Conservation (phyloP, 2,113 vertebrate species). For the Oryctolagus cuniculus region DNA sequence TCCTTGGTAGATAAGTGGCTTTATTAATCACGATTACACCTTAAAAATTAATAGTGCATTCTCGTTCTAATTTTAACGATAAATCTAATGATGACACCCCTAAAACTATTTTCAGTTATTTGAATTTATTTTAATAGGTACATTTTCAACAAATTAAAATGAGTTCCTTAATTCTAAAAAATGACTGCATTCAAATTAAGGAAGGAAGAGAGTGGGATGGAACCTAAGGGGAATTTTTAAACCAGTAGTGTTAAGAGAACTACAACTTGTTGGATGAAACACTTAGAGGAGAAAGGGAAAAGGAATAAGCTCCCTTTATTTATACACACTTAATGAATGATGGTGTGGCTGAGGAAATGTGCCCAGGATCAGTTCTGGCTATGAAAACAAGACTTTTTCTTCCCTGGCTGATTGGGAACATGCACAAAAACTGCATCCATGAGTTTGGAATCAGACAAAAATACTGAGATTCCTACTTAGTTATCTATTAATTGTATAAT, state of each 20-base stretch:
- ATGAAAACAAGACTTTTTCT: background rate
- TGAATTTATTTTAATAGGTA: slow-evolving; percentile 6
- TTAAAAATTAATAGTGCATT: slow-evolving; percentile 1
- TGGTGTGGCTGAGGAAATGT: background rate
- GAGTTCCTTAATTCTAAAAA: background rate
- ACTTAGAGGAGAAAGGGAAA: background rate
- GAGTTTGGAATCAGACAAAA: background rate
- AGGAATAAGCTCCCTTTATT: background rate
- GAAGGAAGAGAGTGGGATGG: background rate
- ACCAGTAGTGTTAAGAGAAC: background rate
- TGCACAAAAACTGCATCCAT: background rate
- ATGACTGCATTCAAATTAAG: background rate
- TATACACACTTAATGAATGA: background rate
- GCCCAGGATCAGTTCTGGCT: background rate
- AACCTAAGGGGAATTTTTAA: background rate
- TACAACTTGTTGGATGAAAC: background rate
- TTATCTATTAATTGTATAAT: background rate
- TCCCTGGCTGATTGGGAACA: background rate
- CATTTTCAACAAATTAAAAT: background rate
- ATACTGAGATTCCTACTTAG: background rate
- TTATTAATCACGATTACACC: background rate
- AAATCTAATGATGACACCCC: background rate
- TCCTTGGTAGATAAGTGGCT: background rate
- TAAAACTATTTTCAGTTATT: background rate
- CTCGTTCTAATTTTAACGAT: background rate